Conservation (phyloP, 2,888 invertebrate species). For the Pedicia rivosa region DNA sequence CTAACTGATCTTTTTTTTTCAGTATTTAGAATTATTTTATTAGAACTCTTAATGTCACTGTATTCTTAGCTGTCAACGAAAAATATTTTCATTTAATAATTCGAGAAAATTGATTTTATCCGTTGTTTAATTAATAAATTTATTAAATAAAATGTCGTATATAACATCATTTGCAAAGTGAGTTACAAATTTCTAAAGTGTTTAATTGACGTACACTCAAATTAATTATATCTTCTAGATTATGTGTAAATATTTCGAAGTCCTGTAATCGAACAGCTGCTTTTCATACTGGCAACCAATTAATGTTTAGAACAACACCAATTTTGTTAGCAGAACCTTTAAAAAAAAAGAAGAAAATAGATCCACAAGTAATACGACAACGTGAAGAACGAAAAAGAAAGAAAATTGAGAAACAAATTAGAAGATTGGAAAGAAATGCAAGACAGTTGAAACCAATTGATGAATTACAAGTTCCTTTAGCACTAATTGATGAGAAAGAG, state of each 20-base stretch:
- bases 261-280: neutral
- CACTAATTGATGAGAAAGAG: constrained; percentile 46
- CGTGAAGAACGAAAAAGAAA: constrained; percentile 68
- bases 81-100: too few relatives aligned
- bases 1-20: too few relatives aligned
- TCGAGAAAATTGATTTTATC: too few relatives aligned
- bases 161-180: too few relatives aligned
- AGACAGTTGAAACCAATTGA: constrained; percentile 78
- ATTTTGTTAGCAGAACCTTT: constrained; percentile 56
- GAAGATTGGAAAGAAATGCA: constrained; percentile 61
- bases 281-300: neutral
- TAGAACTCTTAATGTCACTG: too few relatives aligned
- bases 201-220: too few relatives aligned
- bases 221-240: neutral
- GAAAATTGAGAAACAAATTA: constrained; percentile 76
- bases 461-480: constrained; percentile 62
- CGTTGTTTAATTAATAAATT: too few relatives aligned
- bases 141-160: too few relatives aligned
- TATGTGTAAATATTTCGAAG: neutral
- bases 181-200: too few relatives aligned
- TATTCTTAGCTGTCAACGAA: too few relatives aligned
- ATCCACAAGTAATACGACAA: constrained; percentile 62
- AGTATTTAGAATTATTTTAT: too few relatives aligned
- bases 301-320: constrained; percentile 15
- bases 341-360: constrained; percentile 76